phyloP scores from a whole-genome alignment of 1,140 invertebrate species.

The Philopotamus ludificatus region DNA sequence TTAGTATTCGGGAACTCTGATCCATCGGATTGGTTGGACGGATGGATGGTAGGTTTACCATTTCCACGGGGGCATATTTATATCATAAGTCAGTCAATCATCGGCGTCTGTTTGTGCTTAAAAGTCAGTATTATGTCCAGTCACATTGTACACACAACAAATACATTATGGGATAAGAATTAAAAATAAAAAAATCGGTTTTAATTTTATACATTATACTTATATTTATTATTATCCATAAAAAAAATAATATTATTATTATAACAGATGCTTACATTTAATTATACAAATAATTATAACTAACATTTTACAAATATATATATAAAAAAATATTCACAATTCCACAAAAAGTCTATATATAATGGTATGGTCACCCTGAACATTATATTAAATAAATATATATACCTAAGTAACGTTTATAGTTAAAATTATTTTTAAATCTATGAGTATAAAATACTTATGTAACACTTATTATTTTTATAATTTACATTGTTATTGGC shows the following conservation, averaged over 20 bases:
- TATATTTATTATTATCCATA: not conserved
- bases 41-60: slow-evolving; percentile 20
- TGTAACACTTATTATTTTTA: slow-evolving; percentile 8
- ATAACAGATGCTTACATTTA: not conserved
- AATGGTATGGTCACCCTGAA: slow-evolving; percentile 28
- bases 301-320: not conserved
- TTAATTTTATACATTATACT: too few species aligned
- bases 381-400: slow-evolving; percentile 23
- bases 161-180: not conserved
- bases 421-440: slow-evolving; percentile 3
- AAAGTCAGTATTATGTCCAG: not conserved
- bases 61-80: not conserved
- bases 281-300: not conserved
- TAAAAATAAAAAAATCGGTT: not conserved
- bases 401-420: not conserved
- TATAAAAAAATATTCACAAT: not conserved
- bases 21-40: slow-evolving; percentile 18
- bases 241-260: not conserved
- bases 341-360: slow-evolving; percentile 13
- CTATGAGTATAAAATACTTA: slow-evolving; percentile 22
- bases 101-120: not conserved
- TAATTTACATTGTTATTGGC: slow-evolving; percentile 21
- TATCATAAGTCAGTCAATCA: not conserved
- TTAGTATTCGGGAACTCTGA: slow-evolving; percentile 22
- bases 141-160: too few species aligned